A percentile compares a stretch with the other conserved stretches of the same genome.
Conservation (phyloP, 2,113 vertebrate genomes). For the Cranoglanis bouderius region DNA sequence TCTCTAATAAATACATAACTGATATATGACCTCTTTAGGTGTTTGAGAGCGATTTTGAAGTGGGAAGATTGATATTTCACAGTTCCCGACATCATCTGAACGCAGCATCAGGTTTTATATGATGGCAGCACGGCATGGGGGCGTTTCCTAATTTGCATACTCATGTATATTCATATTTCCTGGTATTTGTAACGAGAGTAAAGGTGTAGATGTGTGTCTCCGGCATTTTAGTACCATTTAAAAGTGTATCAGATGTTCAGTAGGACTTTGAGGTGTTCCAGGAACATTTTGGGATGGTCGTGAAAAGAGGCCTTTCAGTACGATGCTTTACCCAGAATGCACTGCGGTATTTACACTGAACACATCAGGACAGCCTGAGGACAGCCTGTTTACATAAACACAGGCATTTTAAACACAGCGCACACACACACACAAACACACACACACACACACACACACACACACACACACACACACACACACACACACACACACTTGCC, state of each 20-base stretch:
- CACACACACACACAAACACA: not conserved
- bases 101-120: not conserved
- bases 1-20: not conserved
- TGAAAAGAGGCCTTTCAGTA: not conserved
- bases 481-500: not conserved
- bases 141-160: not conserved
- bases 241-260: not conserved
- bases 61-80: too few relatives aligned
- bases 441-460: not conserved
- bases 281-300: not conserved
- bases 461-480: not conserved
- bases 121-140: not conserved
- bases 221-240: not conserved
- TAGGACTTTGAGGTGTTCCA: not conserved
- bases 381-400: constrained; percentile 21
- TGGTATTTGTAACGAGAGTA: not conserved
- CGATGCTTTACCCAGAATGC: constrained; percentile 4
- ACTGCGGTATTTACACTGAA: constrained; percentile 17
- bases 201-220: not conserved
- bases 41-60: not conserved
- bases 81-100: not conserved
- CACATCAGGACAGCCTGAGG: not conserved
- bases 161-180: not conserved
- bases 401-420: not conserved
- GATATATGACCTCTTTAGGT: not conserved